Conservation (phyloP, 2,888 invertebrate genomes). For the Nymphalis c-album region DNA sequence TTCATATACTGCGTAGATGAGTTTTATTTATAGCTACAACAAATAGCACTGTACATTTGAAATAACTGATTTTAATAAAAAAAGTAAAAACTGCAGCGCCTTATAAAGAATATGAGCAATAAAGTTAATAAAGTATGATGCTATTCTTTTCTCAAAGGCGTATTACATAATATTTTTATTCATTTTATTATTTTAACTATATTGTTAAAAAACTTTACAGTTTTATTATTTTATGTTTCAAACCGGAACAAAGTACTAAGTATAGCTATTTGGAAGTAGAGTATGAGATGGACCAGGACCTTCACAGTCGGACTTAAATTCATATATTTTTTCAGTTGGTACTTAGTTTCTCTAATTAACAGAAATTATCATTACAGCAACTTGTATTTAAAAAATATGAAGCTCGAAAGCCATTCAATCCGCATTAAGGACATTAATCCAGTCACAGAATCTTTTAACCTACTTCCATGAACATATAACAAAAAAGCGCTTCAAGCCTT, state of each 20-base stretch:
- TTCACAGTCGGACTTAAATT: no score
- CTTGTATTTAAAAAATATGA: neutral
- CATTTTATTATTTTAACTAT: neutral
- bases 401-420: conserved; percentile 6
- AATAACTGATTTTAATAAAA: neutral
- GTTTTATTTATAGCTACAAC: neutral
- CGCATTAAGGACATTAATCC: conserved; percentile 16
- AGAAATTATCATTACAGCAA: neutral
- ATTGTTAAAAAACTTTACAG: neutral
- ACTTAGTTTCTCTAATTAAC: neutral
- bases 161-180: conserved; percentile 17
- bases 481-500: conserved; percentile 27
- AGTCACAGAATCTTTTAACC: conserved; percentile 27
- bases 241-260: neutral
- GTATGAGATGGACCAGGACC: no score
- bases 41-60: neutral
- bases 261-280: no score
- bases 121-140: conserved; percentile 6
- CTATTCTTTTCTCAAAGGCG: conserved; percentile 24
- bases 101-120: conserved; percentile 23
- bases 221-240: neutral
- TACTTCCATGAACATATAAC: conserved; percentile 18
- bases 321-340: neutral
- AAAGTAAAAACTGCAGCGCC: conserved; percentile 11
- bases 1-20: no score